These are phyloP conservation scores for Criorhina ranunculi DNA, from an alignment of 2,888 invertebrate species.

Conservation along the genomic window DNA sequence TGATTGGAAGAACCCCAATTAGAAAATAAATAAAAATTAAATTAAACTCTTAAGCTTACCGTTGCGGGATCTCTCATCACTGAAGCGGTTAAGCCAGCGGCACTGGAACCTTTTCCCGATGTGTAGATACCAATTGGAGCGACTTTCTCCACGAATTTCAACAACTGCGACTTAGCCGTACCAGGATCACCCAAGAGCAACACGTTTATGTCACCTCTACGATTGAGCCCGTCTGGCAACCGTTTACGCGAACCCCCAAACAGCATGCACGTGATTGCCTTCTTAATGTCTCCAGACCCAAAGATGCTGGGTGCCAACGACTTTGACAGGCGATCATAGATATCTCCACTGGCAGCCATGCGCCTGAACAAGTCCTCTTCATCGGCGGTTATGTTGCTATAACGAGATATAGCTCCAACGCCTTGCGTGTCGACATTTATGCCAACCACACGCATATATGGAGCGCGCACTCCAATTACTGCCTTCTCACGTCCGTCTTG, in stretches of 20 bases:
- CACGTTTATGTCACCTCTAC: conserved; percentile 98
- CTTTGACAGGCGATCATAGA: conserved; percentile 94
- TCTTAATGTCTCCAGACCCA: conserved; percentile 97
- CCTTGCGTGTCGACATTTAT: conserved; percentile 94
- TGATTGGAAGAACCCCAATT: conserved; percentile 64
- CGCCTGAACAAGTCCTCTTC: conserved; percentile 89
- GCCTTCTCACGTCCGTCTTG: conserved; percentile 90
- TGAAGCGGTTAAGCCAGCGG: conserved; percentile 99
- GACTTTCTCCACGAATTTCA: conserved; percentile 98
- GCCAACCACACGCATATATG: conserved; percentile 97
- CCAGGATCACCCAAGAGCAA: conserved; percentile 98
- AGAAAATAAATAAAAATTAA: neutral
- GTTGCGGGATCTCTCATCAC: conserved; percentile 96
- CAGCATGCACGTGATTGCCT: conserved; percentile 96
- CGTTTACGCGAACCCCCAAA: conserved; percentile 96
- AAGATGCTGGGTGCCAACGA: conserved; percentile 99
- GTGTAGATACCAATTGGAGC: conserved; percentile 98
- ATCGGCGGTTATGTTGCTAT: conserved; percentile 86
- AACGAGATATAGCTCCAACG: conserved; percentile 87
- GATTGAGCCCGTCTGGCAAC: conserved; percentile 96
- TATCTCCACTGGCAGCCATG: conserved; percentile 92
- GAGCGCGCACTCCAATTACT: conserved; percentile 95
- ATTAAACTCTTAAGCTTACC: conserved; percentile 86
- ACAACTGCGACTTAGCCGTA: conserved; percentile 98
- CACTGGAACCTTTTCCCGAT: conserved; percentile 99